These are phyloP conservation scores for Paragorgia papillata DNA, from an alignment of 92 coral and sea anemone genomes.

Conservation along the genomic window DNA sequence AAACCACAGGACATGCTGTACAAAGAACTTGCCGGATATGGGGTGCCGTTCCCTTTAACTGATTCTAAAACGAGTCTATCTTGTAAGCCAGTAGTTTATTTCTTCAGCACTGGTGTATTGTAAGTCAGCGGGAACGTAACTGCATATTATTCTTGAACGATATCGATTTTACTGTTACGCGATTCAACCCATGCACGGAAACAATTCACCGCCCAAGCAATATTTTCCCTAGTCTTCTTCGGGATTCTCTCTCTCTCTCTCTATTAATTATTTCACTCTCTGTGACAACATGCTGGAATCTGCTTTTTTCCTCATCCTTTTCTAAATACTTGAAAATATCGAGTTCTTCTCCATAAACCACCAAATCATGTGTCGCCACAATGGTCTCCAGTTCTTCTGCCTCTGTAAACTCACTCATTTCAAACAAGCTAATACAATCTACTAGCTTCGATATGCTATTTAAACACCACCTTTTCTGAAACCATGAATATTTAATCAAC, in stretches of 20 bases:
- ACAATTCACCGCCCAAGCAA: slow-evolving; percentile 17
- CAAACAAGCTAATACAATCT: not conserved
- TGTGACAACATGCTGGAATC: slow-evolving; percentile 16
- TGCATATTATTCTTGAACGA: slow-evolving; percentile 7
- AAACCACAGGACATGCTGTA: slow-evolving; percentile 36
- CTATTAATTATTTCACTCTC: not conserved
- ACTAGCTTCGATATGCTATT: too few species aligned
- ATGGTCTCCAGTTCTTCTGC: slow-evolving; percentile 4
- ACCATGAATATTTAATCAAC: too few species aligned
- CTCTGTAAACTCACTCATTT: not conserved
- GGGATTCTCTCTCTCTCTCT: slow-evolving; percentile 37
- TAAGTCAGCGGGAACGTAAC: not conserved
- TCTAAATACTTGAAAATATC: not conserved
- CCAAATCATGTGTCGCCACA: slow-evolving; percentile 17
- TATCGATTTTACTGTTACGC: slow-evolving; percentile 5
- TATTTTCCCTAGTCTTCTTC: slow-evolving; percentile 13
- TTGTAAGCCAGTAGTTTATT: slow-evolving; percentile 8
- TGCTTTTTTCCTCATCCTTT: not conserved
- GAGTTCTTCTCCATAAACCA: not conserved
- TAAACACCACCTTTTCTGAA: too few species aligned
- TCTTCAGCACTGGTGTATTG: not conserved
- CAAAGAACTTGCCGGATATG: slow-evolving; percentile 24
- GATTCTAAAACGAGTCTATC: slow-evolving; percentile 28
- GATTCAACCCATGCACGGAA: slow-evolving; percentile 6
- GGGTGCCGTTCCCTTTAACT: slow-evolving; percentile 34